Conservation (phyloP, 2,888 invertebrate genomes). For the Tholera decimalis region DNA sequence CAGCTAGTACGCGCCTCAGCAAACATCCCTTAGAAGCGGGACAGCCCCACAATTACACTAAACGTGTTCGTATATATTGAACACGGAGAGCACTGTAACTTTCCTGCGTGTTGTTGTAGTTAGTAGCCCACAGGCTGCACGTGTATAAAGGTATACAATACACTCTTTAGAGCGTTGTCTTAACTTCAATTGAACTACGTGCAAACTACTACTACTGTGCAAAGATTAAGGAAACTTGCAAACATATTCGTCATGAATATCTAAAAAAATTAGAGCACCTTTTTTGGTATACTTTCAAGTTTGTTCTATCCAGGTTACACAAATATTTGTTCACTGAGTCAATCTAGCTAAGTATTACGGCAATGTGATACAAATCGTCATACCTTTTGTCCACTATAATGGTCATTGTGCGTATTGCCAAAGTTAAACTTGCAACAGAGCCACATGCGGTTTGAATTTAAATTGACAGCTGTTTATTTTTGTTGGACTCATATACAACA, state of each 20-base stretch:
- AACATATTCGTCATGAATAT: neutral
- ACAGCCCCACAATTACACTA: too few species aligned
- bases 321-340: slow-evolving; percentile 77
- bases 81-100: too few species aligned
- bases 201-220: too few species aligned
- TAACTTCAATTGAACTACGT: too few species aligned
- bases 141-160: too few species aligned
- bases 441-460: slow-evolving; percentile 59
- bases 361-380: slow-evolving; percentile 76
- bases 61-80: too few species aligned
- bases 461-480: slow-evolving; percentile 51
- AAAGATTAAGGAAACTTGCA: neutral
- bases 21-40: too few species aligned
- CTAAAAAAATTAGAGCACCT: neutral
- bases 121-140: too few species aligned
- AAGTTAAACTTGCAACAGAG: slow-evolving; percentile 68
- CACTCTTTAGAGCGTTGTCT: too few species aligned
- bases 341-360: slow-evolving; percentile 78
- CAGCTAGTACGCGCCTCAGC: too few species aligned
- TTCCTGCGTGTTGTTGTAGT: too few species aligned
- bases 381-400: slow-evolving; percentile 72
- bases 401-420: slow-evolving; percentile 71
- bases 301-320: slow-evolving; percentile 71
- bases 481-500: slow-evolving; percentile 13
- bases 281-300: slow-evolving; percentile 23